phyloP scores from a whole-genome alignment of 2,113 vertebrate species.

The Trematocara variabile region DNA sequence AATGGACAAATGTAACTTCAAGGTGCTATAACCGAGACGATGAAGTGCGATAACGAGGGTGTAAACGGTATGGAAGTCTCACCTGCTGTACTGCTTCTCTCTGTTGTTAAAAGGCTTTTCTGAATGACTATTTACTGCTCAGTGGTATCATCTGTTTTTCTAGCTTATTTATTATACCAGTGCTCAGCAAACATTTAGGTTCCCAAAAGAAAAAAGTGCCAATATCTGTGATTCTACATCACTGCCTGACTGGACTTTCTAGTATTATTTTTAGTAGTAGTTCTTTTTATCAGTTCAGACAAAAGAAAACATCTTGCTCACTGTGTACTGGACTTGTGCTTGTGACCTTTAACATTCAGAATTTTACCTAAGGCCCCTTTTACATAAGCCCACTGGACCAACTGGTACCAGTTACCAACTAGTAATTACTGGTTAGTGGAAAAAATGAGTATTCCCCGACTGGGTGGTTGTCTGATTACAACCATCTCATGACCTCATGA shows the following conservation, averaged over 20 bases:
- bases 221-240: not conserved
- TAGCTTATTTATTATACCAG: not conserved
- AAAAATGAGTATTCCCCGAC: not conserved
- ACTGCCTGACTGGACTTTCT: not conserved
- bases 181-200: not conserved
- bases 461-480: not conserved
- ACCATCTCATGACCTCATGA: not conserved
- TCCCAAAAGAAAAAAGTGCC: not conserved
- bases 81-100: not conserved
- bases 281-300: not conserved
- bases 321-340: accelerated
- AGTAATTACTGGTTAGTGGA: not conserved
- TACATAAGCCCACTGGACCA: not conserved
- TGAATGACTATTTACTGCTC: not conserved
- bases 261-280: not conserved
- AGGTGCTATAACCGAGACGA: not conserved
- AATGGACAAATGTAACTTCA: not conserved
- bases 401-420: not conserved
- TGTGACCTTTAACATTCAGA: not conserved
- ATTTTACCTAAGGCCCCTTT: not conserved
- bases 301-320: not conserved
- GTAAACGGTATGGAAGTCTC: not conserved
- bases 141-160: not conserved
- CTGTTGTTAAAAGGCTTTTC: not conserved
- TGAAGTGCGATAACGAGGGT: not conserved